Evolutionary conservation across 2,888 invertebrate genomes (phyloP), one percentile per base, ranked within the genome.

Genomic region (Hipparchia semele): DNA sequence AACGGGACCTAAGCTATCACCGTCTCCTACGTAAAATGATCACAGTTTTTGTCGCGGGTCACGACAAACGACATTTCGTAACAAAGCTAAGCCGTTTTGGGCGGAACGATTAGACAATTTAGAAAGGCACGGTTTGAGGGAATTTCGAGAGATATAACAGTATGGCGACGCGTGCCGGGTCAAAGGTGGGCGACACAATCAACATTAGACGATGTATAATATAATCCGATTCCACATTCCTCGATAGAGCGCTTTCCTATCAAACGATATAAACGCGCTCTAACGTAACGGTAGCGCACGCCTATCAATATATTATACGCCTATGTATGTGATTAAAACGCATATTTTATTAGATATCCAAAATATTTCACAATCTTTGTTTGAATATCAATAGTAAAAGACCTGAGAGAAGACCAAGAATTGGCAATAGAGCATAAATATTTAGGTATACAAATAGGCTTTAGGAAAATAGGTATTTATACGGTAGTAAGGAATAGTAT

Each of bases 141-240:
- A 70, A 74, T 66, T 53, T 53, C 56, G 13, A 62, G 60, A 39
- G 71, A 73, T 65, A 73, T 65, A 69, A 70, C 65, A 46, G 58
- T 64, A 39, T 53, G n/a, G 60, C 71, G 79, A 75, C 81, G 79
- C 81, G 81, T 81, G 81, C 78, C 78, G 75, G 81, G 81, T 82
- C 81, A 80, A 51, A 81, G 82, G 81, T 83, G 81, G 80, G 80
- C 80, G 79, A 75, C 73, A 73, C 73, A 70, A 76, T 75, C 76
- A 70, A 74, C 75, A 71, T 71, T 69, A 73, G 65, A 61, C 65
- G 66, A 68, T 73, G 70, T 51, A 77, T 72, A 76, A 73, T 64
- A 33, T 39, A 60, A 33, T 39, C 59, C 39, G 73, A 75, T 73
- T 75, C 74, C 53, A 75, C 61, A 76, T 72, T 76, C 72, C 61